These are phyloP conservation scores for Gari tellinella DNA, from an alignment of 2,888 invertebrate genomes.

Conservation along the genomic window DNA sequence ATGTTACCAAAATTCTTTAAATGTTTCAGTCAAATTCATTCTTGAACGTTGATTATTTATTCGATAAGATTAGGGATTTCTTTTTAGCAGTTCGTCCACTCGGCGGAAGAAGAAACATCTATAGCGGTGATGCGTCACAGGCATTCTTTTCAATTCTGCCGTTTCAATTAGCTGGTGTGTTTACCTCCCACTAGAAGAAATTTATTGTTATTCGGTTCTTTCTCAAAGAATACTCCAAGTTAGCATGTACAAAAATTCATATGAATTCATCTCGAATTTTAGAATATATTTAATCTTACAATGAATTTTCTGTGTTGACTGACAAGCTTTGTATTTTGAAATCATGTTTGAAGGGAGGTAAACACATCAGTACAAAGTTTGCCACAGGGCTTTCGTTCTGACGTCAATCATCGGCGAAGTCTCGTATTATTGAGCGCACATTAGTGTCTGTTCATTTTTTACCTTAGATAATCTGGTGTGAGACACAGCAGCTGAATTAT, in stretches of 20 bases:
- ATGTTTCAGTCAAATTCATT: slow-evolving; percentile 64
- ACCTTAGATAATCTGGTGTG: slow-evolving; percentile 55
- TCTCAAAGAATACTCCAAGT: too few species aligned
- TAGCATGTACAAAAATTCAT: too few species aligned
- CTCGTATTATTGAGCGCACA: slow-evolving; percentile 81
- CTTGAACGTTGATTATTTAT: slow-evolving; percentile 73
- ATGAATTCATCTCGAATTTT: too few species aligned
- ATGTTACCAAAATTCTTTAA: slow-evolving; percentile 25
- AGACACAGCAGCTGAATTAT: slow-evolving; percentile 54
- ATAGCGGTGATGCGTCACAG: slow-evolving; percentile 80
- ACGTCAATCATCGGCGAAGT: slow-evolving; percentile 81
- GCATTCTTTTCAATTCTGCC: slow-evolving; percentile 82
- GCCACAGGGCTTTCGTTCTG: slow-evolving; percentile 79
- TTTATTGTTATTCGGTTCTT: slow-evolving; percentile 13
- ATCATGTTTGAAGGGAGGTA: slow-evolving; percentile 58
- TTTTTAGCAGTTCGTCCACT: slow-evolving; percentile 79
- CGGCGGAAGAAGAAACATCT: slow-evolving; percentile 77
- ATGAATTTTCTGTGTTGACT: too few species aligned
- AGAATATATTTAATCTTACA: too few species aligned
- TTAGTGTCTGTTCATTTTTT: slow-evolving; percentile 77
- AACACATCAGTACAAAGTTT: slow-evolving; percentile 71
- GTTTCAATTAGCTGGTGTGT: slow-evolving; percentile 79
- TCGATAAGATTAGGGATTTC: slow-evolving; percentile 77
- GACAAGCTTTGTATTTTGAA: too few species aligned
- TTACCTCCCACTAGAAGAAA: slow-evolving; percentile 65